Evolutionary conservation across 2,113 vertebrate species (phyloP), one percentile per base, ranked within the genome.

Genomic region (Peromyscus polionotus): DNA sequence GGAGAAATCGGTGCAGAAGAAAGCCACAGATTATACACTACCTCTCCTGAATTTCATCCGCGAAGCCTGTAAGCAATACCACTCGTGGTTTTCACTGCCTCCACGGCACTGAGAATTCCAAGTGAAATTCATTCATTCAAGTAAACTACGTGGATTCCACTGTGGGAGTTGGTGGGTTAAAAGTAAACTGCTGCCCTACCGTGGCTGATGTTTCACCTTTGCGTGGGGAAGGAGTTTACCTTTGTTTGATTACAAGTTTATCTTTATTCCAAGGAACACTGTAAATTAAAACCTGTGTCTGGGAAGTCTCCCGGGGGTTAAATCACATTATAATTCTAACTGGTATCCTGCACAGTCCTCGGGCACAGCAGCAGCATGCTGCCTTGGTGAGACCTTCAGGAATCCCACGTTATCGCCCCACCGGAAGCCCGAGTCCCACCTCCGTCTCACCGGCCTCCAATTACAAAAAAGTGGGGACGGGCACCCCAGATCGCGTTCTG

Each of bases 41-140:
- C 13, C 28, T 8, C 45, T 36, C 39, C 4, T 7, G 48, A 19
- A 19, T 33, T 95, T 48, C 24, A 4, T 39, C 57, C 39, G 61
- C 14, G 42, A 90, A 75, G 51, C 75, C 3, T n/a, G 80, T 65
- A 42, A 65, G 45, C 84, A 67, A 63, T 3, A 39, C 39, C 70
- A 48, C 3, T 85, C 33, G 5, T 14, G 87, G 5, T 75, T 88
- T 75, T 65, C 70, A 95, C 59, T 45, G 65, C 45, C 45, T 77
- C 70, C 75, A 36, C 1, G 8, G 31, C 88, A 61, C 63, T 39
- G 42, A 75, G 11, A 3, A 84, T 5, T 51, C 61, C 20, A 61
- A 2, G 67, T 45, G 76, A 92, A 83, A 95, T 39, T 51, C 95
- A 90, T 88, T 81, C 94, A 90, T 92, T 93, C 90, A 39, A 77